phyloP scores from a whole-genome alignment of 2,888 invertebrate genomes.

The Drosophila barbarae region DNA sequence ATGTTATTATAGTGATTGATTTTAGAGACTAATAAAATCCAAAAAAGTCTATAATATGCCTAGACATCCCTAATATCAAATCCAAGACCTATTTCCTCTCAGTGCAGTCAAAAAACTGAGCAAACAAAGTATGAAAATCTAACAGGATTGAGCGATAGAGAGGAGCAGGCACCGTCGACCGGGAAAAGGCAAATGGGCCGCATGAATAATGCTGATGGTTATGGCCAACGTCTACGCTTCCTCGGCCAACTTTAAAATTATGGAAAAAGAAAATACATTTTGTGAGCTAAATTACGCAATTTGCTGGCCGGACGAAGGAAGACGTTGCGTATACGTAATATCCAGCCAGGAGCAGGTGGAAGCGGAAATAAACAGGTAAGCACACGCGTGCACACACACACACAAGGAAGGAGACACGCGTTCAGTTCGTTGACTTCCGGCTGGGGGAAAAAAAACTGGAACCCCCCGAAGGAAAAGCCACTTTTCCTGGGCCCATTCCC shows the following conservation, averaged over 20 bases:
- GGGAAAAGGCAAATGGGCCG: slow-evolving; percentile 18
- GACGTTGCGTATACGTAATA: slow-evolving; percentile 27
- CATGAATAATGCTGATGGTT: slow-evolving; percentile 48
- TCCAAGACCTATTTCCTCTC: not conserved
- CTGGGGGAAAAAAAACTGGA: slow-evolving; percentile 1
- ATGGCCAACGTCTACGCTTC: slow-evolving; percentile 13
- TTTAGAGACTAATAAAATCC: rapidly evolving
- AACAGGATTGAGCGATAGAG: slow-evolving; percentile 41
- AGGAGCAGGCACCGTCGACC: not conserved
- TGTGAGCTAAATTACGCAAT: slow-evolving; percentile 44
- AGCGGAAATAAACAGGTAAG: slow-evolving; percentile 36
- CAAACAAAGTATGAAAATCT: slow-evolving; percentile 20
- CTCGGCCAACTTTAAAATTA: slow-evolving; percentile 34
- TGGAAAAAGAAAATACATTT: slow-evolving; percentile 36
- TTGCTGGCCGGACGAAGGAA: slow-evolving; percentile 26
- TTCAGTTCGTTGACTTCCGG: slow-evolving; percentile 43
- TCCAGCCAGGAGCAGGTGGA: slow-evolving; percentile 25
- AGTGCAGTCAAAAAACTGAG: slow-evolving; percentile 6
- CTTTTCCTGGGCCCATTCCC: slow-evolving; percentile 31
- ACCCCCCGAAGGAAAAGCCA: slow-evolving; percentile 17
- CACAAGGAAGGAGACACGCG: slow-evolving; percentile 31
- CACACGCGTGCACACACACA: slow-evolving; percentile 23
- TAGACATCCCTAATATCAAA: too few relatives aligned
- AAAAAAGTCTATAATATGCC: rapidly evolving
- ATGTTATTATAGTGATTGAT: not conserved